phyloP scores from a whole-genome alignment of 2,888 invertebrate genomes.

The Eledona agricola region DNA sequence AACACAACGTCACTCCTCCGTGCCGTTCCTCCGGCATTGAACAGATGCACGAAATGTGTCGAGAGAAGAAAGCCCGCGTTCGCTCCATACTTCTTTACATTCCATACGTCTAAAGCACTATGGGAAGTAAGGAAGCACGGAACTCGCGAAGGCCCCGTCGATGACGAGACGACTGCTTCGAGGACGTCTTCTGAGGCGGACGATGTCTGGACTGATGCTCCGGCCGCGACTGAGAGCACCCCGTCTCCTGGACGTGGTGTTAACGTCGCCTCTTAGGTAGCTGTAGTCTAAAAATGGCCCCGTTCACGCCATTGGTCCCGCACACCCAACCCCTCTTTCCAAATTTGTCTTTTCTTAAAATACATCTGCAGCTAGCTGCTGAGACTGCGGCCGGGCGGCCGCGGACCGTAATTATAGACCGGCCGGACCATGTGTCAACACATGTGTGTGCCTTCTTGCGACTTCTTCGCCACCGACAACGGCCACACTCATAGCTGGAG shows the following conservation, averaged over 20 bases:
- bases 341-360: constrained; percentile 88
- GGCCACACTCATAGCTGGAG: no score
- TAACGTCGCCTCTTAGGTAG: constrained; percentile 55
- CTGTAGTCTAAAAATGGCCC: constrained; percentile 63
- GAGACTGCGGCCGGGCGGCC: constrained; percentile 45
- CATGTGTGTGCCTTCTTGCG: constrained; percentile 47
- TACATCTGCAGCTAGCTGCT: constrained; percentile 66
- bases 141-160: constrained; percentile 65
- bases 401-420: constrained; percentile 51
- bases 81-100: constrained; percentile 98
- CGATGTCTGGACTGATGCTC: constrained; percentile 61
- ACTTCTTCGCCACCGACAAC: constrained; percentile 4
- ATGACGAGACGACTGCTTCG: constrained; percentile 4
- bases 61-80: constrained; percentile 50
- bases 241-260: constrained; percentile 51
- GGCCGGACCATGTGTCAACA: constrained; percentile 52
- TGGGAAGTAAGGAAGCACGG: constrained; percentile 98
- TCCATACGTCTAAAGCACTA: constrained; percentile 88
- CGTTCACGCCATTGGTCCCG: constrained; percentile 60
- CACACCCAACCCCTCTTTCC: constrained; percentile 66
- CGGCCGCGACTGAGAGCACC: constrained; percentile 59
- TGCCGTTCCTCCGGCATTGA: constrained; percentile 11
- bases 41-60: constrained; percentile 33
- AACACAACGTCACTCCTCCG: constrained; percentile 7
- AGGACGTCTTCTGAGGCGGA: constrained; percentile 55